These are phyloP conservation scores for Noturus placidus DNA, from an alignment of 2,113 vertebrate genomes.

Conservation along the genomic window DNA sequence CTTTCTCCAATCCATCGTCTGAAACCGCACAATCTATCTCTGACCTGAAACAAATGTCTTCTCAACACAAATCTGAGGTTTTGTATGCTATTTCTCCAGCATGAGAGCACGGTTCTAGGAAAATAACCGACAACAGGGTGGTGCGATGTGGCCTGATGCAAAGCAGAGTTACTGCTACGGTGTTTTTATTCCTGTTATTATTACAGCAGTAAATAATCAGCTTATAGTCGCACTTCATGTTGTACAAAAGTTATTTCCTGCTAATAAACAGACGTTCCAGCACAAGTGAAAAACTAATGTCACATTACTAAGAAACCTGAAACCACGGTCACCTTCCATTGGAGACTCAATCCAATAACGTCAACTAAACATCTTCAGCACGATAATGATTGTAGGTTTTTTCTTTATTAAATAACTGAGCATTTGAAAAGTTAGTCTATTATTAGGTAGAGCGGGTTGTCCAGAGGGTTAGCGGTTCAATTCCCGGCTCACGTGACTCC, in stretches of 20 bases:
- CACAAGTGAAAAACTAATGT: background rate
- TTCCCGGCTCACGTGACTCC: too few species aligned
- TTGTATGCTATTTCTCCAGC: background rate
- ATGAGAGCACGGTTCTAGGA: background rate
- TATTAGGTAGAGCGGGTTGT: too few species aligned
- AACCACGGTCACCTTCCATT: background rate
- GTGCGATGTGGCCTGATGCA: background rate
- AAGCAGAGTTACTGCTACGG: background rate
- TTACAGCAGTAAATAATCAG: background rate
- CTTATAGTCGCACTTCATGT: background rate
- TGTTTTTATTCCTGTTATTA: background rate
- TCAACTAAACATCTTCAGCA: background rate
- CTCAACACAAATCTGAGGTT: background rate
- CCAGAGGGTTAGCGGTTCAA: too few species aligned
- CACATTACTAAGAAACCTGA: background rate
- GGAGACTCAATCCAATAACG: too few species aligned
- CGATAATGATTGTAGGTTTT: background rate
- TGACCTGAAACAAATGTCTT: background rate
- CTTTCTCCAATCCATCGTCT: background rate
- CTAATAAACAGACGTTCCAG: background rate
- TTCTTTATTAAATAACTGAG: background rate
- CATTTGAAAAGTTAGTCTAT: too few species aligned
- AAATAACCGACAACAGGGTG: background rate
- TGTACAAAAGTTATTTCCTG: background rate
- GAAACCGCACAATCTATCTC: background rate